Percentiles rank a stretch among this genome's conserved stretches.
Evolutionary conservation across 1,140 invertebrate genomes (phyloP).

Genomic region (Gyrodactylus bullatarudis): DNA sequence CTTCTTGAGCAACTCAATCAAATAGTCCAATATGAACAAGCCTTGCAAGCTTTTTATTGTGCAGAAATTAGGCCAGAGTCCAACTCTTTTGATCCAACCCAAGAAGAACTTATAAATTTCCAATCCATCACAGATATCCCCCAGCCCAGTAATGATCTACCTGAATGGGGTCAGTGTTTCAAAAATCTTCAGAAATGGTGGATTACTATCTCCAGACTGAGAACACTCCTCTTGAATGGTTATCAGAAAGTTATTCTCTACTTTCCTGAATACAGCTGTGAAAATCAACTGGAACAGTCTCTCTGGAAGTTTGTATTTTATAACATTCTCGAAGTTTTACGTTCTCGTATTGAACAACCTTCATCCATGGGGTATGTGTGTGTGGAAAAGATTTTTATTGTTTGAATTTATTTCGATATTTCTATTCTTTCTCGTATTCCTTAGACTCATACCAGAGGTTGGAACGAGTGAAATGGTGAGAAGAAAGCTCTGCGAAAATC

Average conservation of each 20-base stretch:
- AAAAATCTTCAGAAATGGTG: slow-evolving; percentile 8
- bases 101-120: neutral
- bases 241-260: slow-evolving; percentile 36
- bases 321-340: slow-evolving; percentile 46
- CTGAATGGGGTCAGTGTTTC: neutral
- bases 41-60: neutral
- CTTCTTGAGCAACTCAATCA: neutral
- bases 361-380: slow-evolving; percentile 24
- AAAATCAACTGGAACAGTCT: slow-evolving; percentile 51
- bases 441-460: neutral
- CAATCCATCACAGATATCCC: neutral
- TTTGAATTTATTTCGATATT: neutral
- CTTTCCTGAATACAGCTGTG: slow-evolving; percentile 51
- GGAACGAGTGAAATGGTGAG: neutral
- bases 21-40: neutral
- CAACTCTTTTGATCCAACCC: neutral
- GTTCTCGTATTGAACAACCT: slow-evolving; percentile 29
- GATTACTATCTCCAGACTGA: slow-evolving; percentile 11
- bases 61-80: neutral
- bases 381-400: slow-evolving; percentile 20
- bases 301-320: slow-evolving; percentile 68
- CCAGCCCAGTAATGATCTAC: neutral
- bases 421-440: neutral
- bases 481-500: neutral
- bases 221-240: slow-evolving; percentile 29